phyloP scores from a whole-genome alignment of 2,888 invertebrate genomes.

The Zygaena filipendulae region DNA sequence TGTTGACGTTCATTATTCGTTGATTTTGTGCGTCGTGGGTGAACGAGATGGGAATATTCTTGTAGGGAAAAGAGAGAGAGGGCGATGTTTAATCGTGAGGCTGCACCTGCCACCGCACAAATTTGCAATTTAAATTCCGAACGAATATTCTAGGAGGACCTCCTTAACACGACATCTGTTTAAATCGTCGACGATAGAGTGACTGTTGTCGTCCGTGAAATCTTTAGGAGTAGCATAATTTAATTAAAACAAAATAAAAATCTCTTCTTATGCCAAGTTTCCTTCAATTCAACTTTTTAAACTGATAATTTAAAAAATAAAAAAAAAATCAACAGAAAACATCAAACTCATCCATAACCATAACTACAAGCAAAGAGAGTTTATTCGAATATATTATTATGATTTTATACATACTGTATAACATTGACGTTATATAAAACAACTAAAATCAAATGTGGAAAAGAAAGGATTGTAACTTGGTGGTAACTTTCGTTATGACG shows the following conservation, averaged over 20 bases:
- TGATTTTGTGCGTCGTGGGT: conserved; percentile 44
- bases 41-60: conserved; percentile 32
- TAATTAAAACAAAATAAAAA: conserved; percentile 65
- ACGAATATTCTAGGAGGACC: conserved; percentile 63
- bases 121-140: conserved; percentile 69
- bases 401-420: too few relatives aligned
- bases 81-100: conserved; percentile 38
- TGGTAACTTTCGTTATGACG: conserved; percentile 31
- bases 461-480: too few relatives aligned
- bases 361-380: too few relatives aligned
- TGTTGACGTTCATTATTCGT: conserved; percentile 66
- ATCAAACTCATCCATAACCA: too few relatives aligned
- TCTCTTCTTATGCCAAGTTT: conserved; percentile 31
- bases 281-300: background rate
- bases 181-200: conserved; percentile 63
- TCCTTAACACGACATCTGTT: conserved; percentile 71
- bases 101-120: conserved; percentile 63
- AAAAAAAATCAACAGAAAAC: too few relatives aligned
- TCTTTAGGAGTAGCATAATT: conserved; percentile 59
- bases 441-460: too few relatives aligned
- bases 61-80: conserved; percentile 38
- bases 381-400: too few relatives aligned
- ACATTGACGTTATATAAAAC: too few relatives aligned
- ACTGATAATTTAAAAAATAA: too few relatives aligned
- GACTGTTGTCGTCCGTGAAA: conserved; percentile 49